These are phyloP conservation scores for Ondatra zibethicus DNA, from an alignment of 2,113 vertebrate species.

Conservation along the genomic window DNA sequence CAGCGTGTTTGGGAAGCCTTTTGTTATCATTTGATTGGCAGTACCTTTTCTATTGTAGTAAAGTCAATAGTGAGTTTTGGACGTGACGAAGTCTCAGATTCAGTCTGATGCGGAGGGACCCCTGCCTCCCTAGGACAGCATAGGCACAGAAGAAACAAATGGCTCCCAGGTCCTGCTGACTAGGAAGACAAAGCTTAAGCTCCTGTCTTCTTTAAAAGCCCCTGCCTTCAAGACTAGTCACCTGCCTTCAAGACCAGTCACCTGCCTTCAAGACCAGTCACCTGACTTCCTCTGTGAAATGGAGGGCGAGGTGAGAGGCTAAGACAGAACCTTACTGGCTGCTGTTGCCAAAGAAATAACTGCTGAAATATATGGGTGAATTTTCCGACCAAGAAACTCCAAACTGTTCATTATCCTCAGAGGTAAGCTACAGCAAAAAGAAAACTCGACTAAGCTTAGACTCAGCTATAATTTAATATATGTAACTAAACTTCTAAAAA, in stretches of 20 bases:
- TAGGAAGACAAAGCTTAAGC: neutral
- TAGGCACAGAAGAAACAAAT: neutral
- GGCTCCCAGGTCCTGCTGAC: neutral
- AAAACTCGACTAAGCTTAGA: neutral
- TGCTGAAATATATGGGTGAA: neutral
- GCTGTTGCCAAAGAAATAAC: neutral
- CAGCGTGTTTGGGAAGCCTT: neutral
- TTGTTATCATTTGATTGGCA: neutral
- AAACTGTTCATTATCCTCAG: constrained; percentile 11
- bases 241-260: neutral
- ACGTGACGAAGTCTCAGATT: neutral
- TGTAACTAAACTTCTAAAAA: neutral
- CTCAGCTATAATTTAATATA: neutral
- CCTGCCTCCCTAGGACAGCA: neutral
- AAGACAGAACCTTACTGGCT: neutral
- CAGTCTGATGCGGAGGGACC: neutral
- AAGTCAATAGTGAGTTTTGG: constrained; percentile 3
- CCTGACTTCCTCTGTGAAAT: neutral
- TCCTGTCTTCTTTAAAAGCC: neutral
- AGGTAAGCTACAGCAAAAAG: constrained; percentile 17
- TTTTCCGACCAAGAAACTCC: neutral
- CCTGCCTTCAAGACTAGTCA: neutral
- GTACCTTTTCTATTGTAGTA: neutral
- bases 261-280: neutral
- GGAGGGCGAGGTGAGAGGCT: neutral